These are phyloP conservation scores for Ennomos quercinarius DNA, from an alignment of 2,888 invertebrate genomes.

Conservation along the genomic window DNA sequence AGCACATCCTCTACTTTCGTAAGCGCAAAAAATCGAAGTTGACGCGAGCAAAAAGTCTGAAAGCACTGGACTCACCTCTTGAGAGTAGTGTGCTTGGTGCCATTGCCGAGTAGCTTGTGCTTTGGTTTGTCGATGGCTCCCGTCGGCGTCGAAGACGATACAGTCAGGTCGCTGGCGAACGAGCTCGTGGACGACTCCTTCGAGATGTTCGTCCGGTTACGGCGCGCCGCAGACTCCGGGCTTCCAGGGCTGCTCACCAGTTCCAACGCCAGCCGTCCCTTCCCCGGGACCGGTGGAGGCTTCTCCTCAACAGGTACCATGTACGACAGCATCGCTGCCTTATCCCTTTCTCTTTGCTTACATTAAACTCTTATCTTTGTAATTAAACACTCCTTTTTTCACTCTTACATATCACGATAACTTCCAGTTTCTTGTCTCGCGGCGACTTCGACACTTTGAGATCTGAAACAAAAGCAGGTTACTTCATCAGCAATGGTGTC, in stretches of 20 bases:
- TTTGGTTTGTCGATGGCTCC: constrained; percentile 87
- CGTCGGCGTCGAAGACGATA: constrained; percentile 87
- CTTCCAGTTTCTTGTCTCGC: constrained; percentile 23
- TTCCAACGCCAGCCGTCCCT: constrained; percentile 81
- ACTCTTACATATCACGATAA: constrained; percentile 43
- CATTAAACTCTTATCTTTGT: constrained; percentile 37
- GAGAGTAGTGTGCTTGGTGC: constrained; percentile 89
- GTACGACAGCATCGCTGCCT: constrained; percentile 89
- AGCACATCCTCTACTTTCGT: too few species aligned
- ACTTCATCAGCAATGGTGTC: background rate
- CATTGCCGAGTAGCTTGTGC: constrained; percentile 88
- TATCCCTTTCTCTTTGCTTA: constrained; percentile 35
- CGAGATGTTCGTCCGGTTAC: constrained; percentile 71
- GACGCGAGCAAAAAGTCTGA: too few species aligned
- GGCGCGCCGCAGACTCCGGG: constrained; percentile 66
- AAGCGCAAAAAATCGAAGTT: too few species aligned
- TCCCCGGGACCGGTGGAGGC: constrained; percentile 87
- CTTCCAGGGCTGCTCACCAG: constrained; percentile 73
- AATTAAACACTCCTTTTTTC: constrained; percentile 24
- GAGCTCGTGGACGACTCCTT: constrained; percentile 91
- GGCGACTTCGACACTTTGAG: constrained; percentile 46
- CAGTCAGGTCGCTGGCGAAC: constrained; percentile 88
- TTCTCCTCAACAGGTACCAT: constrained; percentile 92
- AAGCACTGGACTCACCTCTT: constrained; percentile 85
- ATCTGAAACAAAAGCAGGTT: constrained; percentile 56